phyloP scores from a whole-genome alignment of 1,140 invertebrate species.

The Drosophila fuyamai region DNA sequence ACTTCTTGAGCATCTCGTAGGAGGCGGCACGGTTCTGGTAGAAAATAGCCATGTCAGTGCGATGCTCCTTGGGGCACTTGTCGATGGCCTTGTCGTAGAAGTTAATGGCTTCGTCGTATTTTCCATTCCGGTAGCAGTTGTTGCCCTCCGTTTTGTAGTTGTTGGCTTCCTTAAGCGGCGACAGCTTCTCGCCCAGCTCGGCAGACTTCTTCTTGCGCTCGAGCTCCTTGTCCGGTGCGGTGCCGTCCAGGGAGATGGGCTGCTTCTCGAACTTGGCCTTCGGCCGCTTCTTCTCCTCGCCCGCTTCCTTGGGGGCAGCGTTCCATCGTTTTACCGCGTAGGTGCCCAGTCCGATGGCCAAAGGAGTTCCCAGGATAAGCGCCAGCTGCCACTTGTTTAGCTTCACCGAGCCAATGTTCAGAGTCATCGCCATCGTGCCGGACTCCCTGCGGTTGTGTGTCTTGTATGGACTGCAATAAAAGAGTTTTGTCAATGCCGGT shows the following conservation, averaged over 20 bases:
- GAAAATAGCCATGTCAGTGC: slow-evolving; percentile 92
- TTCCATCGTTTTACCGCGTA: slow-evolving; percentile 89
- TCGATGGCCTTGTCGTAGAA: slow-evolving; percentile 96
- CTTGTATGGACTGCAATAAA: slow-evolving; percentile 48
- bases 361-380: slow-evolving; percentile 91
- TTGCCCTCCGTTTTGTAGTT: slow-evolving; percentile 95
- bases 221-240: slow-evolving; percentile 82
- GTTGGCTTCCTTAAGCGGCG: slow-evolving; percentile 84
- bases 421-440: slow-evolving; percentile 61
- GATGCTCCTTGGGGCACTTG: slow-evolving; percentile 91
- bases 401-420: slow-evolving; percentile 68
- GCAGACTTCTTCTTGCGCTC: slow-evolving; percentile 86
- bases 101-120: slow-evolving; percentile 94
- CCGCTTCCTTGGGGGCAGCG: slow-evolving; percentile 13
- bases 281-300: slow-evolving; percentile 16
- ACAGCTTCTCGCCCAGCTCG: slow-evolving; percentile 86
- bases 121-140: slow-evolving; percentile 92
- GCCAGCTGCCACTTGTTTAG: slow-evolving; percentile 85
- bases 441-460: slow-evolving; percentile 21
- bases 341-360: slow-evolving; percentile 92
- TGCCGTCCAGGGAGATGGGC: slow-evolving; percentile 85
- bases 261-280: slow-evolving; percentile 73
- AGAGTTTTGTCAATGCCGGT: slow-evolving; percentile 11
- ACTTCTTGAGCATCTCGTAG: slow-evolving; percentile 96
- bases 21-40: slow-evolving; percentile 98